Base-by-base conservation (phyloP, 1,140 invertebrate species). In the Drosophila sp. region DNA sequence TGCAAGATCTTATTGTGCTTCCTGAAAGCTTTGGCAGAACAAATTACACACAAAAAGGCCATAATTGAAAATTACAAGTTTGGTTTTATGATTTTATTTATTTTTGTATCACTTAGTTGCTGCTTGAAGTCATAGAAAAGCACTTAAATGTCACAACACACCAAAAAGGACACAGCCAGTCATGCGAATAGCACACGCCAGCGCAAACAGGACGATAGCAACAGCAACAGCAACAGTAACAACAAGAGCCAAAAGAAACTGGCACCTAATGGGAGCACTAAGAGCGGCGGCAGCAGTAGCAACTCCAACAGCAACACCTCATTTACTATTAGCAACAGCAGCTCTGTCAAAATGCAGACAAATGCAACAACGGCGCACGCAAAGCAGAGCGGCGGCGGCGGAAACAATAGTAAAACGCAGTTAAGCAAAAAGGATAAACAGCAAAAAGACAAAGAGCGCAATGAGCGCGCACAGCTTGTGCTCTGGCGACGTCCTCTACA, bases 401-500 rank as follows among this genome's bases (percentile, higher is more conserved):
- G 8, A 13, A 53, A 48, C 25, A 40, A 34, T 40, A 34, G 9
- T 7, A 58, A 57, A 56, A 83, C 65, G 80, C 66, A 27, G 51
- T 51, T 59, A 63, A 87, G 48, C 57, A 91, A 76, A 63, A 84
- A 71, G 91, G 91, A 84, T 56, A 87, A 89, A 78, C 78, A 82
- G 65, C 80, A 81, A 75, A 93, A 92, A 89, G 90, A 92, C 72
- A 90, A 90, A 59, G 93, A 93, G 58, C 82, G 82, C 11, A 74
- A 87, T 72, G 94, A 95, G 80, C 90, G 94, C 9, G 93, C 94
- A 86, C 94, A 94, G 81, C 92, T 98, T 73, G 97, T 98, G 32
- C 90, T 99, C 62, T 99, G 97, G 97, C 94, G 96, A 84, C 94
- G 94, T 89, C 98, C 98, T 21, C 86, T 98, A 48, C 94, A 93